These are phyloP conservation scores for Semicossyphus pulcher DNA, from an alignment of 2,113 vertebrate genomes.

Conservation along the genomic window DNA sequence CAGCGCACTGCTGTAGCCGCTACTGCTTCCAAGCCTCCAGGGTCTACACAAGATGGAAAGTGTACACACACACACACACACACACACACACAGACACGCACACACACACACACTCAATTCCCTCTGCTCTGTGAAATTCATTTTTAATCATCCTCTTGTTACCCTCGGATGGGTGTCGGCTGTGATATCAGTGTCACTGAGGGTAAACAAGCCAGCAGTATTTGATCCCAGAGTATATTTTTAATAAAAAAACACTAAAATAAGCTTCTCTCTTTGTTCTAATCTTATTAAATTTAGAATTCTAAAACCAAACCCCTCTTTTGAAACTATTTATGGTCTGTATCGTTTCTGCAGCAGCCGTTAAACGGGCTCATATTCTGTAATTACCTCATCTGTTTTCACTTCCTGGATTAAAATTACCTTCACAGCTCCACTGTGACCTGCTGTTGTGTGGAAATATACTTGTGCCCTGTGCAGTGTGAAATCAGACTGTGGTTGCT, in stretches of 20 bases:
- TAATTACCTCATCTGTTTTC: not conserved
- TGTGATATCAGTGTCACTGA: conserved; percentile 23
- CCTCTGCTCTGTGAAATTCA: conserved; percentile 35
- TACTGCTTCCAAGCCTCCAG: conserved; percentile 51
- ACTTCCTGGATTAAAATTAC: not conserved
- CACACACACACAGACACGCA: conserved; percentile 8
- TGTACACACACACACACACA: conserved; percentile 14
- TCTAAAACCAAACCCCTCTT: not conserved
- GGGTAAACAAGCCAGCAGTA: conserved; percentile 2
- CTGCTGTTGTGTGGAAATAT: not conserved
- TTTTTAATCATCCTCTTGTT: conserved; percentile 52
- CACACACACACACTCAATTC: not conserved
- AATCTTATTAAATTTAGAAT: not conserved
- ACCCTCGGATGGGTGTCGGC: conserved; percentile 17
- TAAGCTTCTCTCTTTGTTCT: not conserved
- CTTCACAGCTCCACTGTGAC: not conserved
- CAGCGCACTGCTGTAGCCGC: conserved; percentile 57
- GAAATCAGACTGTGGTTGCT: not conserved
- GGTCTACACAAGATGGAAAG: conserved; percentile 7
- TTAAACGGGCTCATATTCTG: not conserved
- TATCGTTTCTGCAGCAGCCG: not conserved
- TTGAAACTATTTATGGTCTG: not conserved
- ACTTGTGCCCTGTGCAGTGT: too few species aligned
- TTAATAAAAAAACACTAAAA: not conserved
- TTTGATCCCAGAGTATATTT: conserved; percentile 6